Base-by-base conservation (phyloP, 2,113 vertebrate species). In the Lanius ludovicianus region DNA sequence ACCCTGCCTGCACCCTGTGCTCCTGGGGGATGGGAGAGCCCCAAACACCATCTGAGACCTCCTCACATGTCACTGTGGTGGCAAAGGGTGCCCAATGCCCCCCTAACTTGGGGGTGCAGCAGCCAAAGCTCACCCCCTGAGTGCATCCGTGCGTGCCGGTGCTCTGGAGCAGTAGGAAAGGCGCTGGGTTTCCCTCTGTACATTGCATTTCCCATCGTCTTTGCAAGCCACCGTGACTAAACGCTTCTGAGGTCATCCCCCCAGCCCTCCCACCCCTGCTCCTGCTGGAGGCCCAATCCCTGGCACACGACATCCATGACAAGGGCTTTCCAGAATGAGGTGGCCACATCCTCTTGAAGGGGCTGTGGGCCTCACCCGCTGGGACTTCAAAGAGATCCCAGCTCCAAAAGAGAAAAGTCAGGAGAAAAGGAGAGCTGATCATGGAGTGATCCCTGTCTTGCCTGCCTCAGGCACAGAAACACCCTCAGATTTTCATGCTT, bases 291-390 rank as follows among this genome's bases (percentile, higher is more conserved):
- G 16, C 28, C 71, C 62, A 8, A 10, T 13, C 56, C 82, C 71
- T 1, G 4, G 65, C 33, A 2, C 88, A 49, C 8, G 2, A 80
- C 80, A 35, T 73, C 84, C 92, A 6, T 33, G 64, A 50, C 10
- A 6, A 47, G 75, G 63, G 35, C 49, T 71, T 59, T 68, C 68
- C 21, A 16, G 62, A 63, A 53, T 1, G 2, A 85, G 70, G 2
- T 0, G 10, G 75, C 60, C 13, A 0, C 4, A 13, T 53, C 35
- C 81, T 52, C 62, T n/a, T 5, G 3, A 1, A 85, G 74, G 42
- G 75, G 82, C 35, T 39, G 44, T 0, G 17, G 55, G 84, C 67
- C n/a, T 62, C 69, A 7, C 33, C 69, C 44, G 5, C 76, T 7
- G 74, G 27, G 79, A 62, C 47, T 78, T 84, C 88, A 67, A 42